A percentile compares a stretch with the other conserved stretches of the same genome.
These are phyloP conservation scores for Stegodyphus mimosarum DNA, from an alignment of 1,140 invertebrate genomes.

Conservation along the genomic window DNA sequence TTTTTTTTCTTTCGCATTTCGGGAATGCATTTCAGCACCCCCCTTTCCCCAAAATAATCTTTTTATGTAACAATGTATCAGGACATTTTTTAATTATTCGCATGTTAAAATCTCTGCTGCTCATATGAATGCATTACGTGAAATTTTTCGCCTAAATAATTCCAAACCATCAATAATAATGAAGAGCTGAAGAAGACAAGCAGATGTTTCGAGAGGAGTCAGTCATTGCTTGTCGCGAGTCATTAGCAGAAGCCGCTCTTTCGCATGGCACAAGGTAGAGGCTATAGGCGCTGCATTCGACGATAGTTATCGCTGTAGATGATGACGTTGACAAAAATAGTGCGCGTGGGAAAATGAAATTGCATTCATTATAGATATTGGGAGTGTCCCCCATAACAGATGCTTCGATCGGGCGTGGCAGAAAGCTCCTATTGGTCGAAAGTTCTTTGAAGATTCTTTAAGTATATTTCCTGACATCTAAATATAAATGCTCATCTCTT, in stretches of 20 bases:
- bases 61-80: too few species aligned
- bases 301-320: slow-evolving; percentile 27
- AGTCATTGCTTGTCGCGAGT: slow-evolving; percentile 11
- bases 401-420: slow-evolving; percentile 33
- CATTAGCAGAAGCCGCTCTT: slow-evolving; percentile 3
- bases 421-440: slow-evolving; percentile 16
- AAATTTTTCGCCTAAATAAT: too few species aligned
- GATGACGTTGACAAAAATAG: slow-evolving; percentile 45
- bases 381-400: slow-evolving; percentile 28
- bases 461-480: neutral
- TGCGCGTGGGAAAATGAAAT: slow-evolving; percentile 43
- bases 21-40: too few species aligned
- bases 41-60: too few species aligned
- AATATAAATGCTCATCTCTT: neutral
- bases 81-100: too few species aligned
- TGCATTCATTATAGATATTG: slow-evolving; percentile 38
- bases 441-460: neutral
- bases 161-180: too few species aligned
- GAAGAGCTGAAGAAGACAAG: too few species aligned
- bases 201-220: too few species aligned
- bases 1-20: too few species aligned
- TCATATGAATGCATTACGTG: too few species aligned
- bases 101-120: too few species aligned
- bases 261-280: neutral
- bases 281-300: slow-evolving; percentile 22